phyloP scores from a whole-genome alignment of 2,113 vertebrate species.

The Dryoscopus gambensis region DNA sequence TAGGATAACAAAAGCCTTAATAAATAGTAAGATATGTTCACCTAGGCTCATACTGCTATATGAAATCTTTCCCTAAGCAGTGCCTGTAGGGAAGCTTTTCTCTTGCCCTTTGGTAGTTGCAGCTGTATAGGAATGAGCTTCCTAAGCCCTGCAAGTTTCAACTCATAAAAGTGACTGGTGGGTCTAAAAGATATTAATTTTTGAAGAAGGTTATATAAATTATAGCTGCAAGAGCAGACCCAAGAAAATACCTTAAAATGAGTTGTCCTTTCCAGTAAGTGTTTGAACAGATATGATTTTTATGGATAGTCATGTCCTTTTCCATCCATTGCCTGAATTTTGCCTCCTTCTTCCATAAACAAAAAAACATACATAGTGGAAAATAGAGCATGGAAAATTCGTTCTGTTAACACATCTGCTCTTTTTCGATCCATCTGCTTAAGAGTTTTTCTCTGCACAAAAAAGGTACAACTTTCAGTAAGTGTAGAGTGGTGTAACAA shows the following conservation, averaged over 20 bases:
- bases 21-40: not conserved
- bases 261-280: not conserved
- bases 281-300: not conserved
- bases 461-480: slow-evolving; percentile 15
- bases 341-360: not conserved
- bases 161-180: not conserved
- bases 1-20: not conserved
- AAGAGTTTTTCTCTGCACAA: slow-evolving; percentile 13
- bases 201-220: not conserved
- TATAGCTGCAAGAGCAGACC: not conserved
- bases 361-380: not conserved
- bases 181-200: not conserved
- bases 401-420: slow-evolving; percentile 26
- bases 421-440: slow-evolving; percentile 10
- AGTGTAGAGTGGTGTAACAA: not conserved
- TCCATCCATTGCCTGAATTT: not conserved
- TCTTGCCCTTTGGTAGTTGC: not conserved
- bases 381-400: slow-evolving; percentile 39
- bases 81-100: not conserved
- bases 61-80: not conserved
- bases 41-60: not conserved
- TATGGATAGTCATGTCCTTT: not conserved
- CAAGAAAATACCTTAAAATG: not conserved
- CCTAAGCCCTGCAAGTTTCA: not conserved
- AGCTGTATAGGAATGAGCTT: not conserved